Percentiles rank a stretch among this genome's conserved stretches.
These are phyloP conservation scores for Cinara cedri DNA, from an alignment of 2,888 invertebrate genomes.

Conservation along the genomic window DNA sequence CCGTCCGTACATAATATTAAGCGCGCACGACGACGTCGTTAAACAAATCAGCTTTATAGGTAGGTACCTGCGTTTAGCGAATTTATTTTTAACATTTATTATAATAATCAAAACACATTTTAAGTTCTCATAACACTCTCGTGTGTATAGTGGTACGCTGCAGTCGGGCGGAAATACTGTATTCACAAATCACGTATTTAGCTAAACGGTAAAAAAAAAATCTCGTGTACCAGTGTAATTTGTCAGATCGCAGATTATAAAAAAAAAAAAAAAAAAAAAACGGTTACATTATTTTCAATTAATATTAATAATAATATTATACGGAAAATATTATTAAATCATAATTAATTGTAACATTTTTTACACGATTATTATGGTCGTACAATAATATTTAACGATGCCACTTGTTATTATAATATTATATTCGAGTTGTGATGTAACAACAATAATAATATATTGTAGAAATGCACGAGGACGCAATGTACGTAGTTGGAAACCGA, in stretches of 20 bases:
- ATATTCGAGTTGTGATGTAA: neutral
- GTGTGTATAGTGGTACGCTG: neutral
- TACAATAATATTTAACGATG: constrained; percentile 6
- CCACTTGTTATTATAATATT: no score
- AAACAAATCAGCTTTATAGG: constrained; percentile 26
- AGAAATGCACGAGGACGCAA: no score
- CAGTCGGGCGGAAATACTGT: no score
- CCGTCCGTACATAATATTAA: neutral
- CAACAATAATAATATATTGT: no score
- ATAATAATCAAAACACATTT: constrained; percentile 28
- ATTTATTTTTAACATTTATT: no score
- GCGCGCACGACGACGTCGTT: neutral
- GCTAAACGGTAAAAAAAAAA: neutral
- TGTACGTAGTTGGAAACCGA: no score
- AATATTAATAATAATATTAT: no score
- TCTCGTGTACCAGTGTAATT: neutral
- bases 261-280: no score
- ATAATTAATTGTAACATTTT: constrained; percentile 16
- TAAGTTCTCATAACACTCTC: neutral
- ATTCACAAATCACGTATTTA: neutral
- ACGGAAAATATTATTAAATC: constrained; percentile 9
- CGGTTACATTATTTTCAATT: no score
- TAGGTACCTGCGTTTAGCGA: neutral
- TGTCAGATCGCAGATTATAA: neutral
- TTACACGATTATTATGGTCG: neutral